phyloP scores from a whole-genome alignment of 1,140 invertebrate genomes.

The Zaprionus taronus region DNA sequence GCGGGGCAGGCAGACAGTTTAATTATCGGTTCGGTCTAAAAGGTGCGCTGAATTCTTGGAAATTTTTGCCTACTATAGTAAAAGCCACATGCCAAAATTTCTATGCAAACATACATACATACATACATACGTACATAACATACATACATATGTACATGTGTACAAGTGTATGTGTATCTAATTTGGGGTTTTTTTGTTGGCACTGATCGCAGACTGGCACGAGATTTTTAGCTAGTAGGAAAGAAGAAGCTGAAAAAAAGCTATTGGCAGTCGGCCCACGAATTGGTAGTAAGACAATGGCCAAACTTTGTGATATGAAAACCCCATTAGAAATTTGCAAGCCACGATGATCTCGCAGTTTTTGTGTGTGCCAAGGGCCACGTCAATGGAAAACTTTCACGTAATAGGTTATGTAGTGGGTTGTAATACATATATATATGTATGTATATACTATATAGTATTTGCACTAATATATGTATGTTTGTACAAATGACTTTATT shows the following conservation, averaged over 20 bases:
- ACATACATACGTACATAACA: not conserved
- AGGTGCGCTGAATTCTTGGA: constrained; percentile 59
- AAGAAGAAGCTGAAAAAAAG: constrained; percentile 12
- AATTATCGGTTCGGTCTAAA: constrained; percentile 25
- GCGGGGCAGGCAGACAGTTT: constrained; percentile 19
- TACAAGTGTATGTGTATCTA: not conserved
- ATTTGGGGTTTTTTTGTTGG: constrained; percentile 46
- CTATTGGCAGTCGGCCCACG: constrained; percentile 21
- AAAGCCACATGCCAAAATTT: constrained; percentile 39
- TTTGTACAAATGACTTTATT: constrained; percentile 4
- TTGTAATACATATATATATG: not conserved
- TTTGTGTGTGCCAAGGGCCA: constrained; percentile 35
- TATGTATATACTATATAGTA: not conserved
- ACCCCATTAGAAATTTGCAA: constrained; percentile 19
- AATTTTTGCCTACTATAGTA: constrained; percentile 51
- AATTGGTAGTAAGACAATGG: constrained; percentile 20
- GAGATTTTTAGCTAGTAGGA: constrained; percentile 55
- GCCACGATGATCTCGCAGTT: constrained; percentile 47
- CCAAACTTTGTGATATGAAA: constrained; percentile 33
- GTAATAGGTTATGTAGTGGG: constrained; percentile 13
- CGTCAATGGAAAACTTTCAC: constrained; percentile 50
- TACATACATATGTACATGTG: not conserved
- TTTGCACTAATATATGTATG: not conserved
- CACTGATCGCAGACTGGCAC: constrained; percentile 61
- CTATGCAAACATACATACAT: constrained; percentile 5